Evolutionary conservation across 1,140 invertebrate species (phyloP).

Genomic region (Camponotus pennsylvanicus): DNA sequence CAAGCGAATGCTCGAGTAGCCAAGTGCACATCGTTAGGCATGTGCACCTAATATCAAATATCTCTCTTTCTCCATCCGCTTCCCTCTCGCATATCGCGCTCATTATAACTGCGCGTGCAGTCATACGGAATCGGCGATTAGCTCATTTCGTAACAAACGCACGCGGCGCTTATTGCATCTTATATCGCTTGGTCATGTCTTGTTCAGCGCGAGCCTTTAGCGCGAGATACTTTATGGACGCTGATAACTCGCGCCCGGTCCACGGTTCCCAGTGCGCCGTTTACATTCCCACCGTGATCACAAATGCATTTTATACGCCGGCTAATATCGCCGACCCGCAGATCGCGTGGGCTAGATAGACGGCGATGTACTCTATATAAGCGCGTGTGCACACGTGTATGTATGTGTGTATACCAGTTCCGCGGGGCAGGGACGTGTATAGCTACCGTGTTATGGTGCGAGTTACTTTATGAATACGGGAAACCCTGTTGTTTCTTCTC

Average conservation of each 20-base stretch:
- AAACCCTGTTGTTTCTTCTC: background rate
- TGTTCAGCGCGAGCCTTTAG: slow-evolving; percentile 62
- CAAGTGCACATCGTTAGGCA: slow-evolving; percentile 37
- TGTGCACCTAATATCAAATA: slow-evolving; percentile 47
- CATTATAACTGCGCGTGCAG: slow-evolving; percentile 58
- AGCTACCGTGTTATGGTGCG: background rate
- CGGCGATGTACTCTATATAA: slow-evolving; percentile 45
- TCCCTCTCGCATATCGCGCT: background rate
- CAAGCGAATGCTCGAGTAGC: slow-evolving; percentile 30
- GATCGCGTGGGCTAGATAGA: slow-evolving; percentile 75
- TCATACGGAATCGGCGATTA: slow-evolving; percentile 63
- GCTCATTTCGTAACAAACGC: slow-evolving; percentile 69
- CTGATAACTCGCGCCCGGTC: slow-evolving; percentile 69
- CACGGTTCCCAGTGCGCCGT: slow-evolving; percentile 54
- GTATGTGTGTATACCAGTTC: slow-evolving; percentile 26
- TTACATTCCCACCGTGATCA: slow-evolving; percentile 74
- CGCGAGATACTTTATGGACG: slow-evolving; percentile 72
- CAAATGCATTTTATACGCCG: slow-evolving; percentile 75
- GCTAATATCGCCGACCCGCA: slow-evolving; percentile 68
- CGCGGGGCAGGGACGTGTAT: slow-evolving; percentile 16
- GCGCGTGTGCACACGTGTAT: background rate
- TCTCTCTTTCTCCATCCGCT: background rate
- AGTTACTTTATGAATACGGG: background rate
- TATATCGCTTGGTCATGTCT: slow-evolving; percentile 68
- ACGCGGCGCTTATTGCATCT: slow-evolving; percentile 67